phyloP scores from a whole-genome alignment of 2,888 invertebrate genomes.

The Congeria kusceri region DNA sequence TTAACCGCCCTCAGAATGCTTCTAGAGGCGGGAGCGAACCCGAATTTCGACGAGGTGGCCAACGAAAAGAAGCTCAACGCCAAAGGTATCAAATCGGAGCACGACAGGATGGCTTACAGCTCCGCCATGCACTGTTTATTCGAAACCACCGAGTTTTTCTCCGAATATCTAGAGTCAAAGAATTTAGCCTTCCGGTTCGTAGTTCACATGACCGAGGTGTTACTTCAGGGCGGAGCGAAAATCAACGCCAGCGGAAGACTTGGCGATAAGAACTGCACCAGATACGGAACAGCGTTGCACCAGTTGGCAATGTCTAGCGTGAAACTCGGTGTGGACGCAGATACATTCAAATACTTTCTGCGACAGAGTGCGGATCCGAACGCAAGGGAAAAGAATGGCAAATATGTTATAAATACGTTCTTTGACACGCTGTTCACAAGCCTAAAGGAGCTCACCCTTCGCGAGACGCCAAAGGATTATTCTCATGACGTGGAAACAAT shows the following conservation, averaged over 20 bases:
- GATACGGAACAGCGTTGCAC: constrained; percentile 72
- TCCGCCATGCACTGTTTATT: constrained; percentile 76
- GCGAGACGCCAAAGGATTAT: constrained; percentile 54
- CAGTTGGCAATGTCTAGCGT: constrained; percentile 75
- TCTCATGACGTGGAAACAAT: constrained; percentile 60
- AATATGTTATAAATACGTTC: constrained; percentile 70
- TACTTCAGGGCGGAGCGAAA: constrained; percentile 59
- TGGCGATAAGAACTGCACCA: constrained; percentile 57
- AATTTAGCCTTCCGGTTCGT: constrained; percentile 67
- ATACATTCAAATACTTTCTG: constrained; percentile 70
- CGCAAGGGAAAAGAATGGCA: constrained; percentile 61
- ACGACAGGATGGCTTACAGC: constrained; percentile 66
- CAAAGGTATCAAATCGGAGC: constrained; percentile 63
- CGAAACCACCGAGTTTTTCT: constrained; percentile 73
- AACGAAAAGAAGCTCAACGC: constrained; percentile 55
- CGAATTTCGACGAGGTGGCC: constrained; percentile 78
- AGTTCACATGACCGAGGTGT: constrained; percentile 65
- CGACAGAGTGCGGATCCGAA: constrained; percentile 75
- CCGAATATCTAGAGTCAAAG: constrained; percentile 67
- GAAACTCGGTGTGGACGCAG: constrained; percentile 67
- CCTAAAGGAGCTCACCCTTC: constrained; percentile 47
- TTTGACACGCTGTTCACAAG: constrained; percentile 63
- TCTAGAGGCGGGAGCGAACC: constrained; percentile 77
- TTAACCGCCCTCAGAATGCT: constrained; percentile 71
- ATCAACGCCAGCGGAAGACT: constrained; percentile 61